phyloP scores from a whole-genome alignment of 2,888 invertebrate genomes.

The Timandra comae region DNA sequence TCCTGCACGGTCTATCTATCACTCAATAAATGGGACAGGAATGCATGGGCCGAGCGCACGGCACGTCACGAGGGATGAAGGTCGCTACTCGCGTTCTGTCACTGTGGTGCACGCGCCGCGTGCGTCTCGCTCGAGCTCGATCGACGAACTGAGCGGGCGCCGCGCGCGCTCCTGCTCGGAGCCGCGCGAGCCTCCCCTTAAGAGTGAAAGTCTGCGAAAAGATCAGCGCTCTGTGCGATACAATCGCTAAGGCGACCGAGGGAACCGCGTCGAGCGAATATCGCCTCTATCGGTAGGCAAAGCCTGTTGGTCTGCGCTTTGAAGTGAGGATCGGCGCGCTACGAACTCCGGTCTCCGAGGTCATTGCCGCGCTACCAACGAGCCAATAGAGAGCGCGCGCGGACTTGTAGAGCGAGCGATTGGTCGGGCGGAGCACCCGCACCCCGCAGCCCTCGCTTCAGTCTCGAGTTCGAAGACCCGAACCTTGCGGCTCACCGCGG shows the following conservation, averaged over 20 bases:
- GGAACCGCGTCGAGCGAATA: constrained; percentile 57
- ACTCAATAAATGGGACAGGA: constrained; percentile 58
- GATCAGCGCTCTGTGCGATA: constrained; percentile 71
- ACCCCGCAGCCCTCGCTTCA: constrained; percentile 52
- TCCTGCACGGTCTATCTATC: constrained; percentile 42
- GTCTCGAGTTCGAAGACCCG: constrained; percentile 84
- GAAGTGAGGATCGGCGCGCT: constrained; percentile 83
- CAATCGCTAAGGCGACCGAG: constrained; percentile 62
- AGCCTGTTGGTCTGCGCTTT: constrained; percentile 72
- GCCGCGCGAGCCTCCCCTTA: constrained; percentile 64
- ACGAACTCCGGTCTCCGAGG: constrained; percentile 88
- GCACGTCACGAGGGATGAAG: constrained; percentile 67
- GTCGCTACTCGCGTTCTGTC: constrained; percentile 49
- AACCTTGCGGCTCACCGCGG: constrained; percentile 92
- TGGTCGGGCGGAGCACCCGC: constrained; percentile 61
- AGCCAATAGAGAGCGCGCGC: constrained; percentile 72
- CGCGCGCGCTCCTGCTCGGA: constrained; percentile 63
- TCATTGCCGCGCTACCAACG: constrained; percentile 83
- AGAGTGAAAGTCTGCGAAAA: constrained; percentile 79
- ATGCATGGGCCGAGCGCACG: constrained; percentile 53
- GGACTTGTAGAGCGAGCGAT: constrained; percentile 61
- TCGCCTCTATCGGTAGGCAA: constrained; percentile 68
- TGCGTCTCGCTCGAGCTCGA: constrained; percentile 75
- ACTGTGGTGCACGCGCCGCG: constrained; percentile 63
- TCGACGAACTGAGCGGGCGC: constrained; percentile 72